These are phyloP conservation scores for Lysandra bellargus DNA, from an alignment of 2,888 invertebrate species.

Conservation along the genomic window DNA sequence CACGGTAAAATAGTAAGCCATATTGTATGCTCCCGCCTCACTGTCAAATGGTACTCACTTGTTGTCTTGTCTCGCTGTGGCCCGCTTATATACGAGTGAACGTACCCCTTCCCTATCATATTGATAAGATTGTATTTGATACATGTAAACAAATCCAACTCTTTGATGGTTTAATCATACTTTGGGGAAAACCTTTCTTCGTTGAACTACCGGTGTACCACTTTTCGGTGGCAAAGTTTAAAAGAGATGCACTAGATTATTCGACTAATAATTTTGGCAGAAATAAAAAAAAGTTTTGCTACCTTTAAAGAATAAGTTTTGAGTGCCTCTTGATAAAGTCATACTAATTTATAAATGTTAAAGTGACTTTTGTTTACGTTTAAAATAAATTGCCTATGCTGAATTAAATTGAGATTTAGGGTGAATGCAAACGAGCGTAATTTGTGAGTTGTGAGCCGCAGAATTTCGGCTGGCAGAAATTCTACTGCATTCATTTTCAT, in stretches of 20 bases:
- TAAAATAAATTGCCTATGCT: no score
- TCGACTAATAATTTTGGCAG: neutral
- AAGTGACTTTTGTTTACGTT: no score
- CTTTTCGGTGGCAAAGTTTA: neutral
- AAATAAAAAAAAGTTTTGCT: neutral
- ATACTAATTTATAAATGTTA: no score
- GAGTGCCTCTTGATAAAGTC: neutral
- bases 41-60: conserved; percentile 50
- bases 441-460: no score
- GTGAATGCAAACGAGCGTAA: no score
- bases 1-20: conserved; percentile 69
- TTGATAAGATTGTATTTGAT: conserved; percentile 33
- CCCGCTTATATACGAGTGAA: conserved; percentile 75
- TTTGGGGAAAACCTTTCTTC: neutral
- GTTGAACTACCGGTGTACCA: neutral
- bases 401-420: no score
- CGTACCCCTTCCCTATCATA: conserved; percentile 55
- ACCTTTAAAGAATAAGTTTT: no score
- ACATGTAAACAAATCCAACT: neutral
- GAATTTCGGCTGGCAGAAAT: no score
- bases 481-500: no score
- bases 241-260: neutral
- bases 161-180: neutral
- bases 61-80: conserved; percentile 46
- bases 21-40: conserved; percentile 52